These are phyloP conservation scores for Sturmia bella DNA, from an alignment of 2,888 invertebrate species.

Conservation along the genomic window DNA sequence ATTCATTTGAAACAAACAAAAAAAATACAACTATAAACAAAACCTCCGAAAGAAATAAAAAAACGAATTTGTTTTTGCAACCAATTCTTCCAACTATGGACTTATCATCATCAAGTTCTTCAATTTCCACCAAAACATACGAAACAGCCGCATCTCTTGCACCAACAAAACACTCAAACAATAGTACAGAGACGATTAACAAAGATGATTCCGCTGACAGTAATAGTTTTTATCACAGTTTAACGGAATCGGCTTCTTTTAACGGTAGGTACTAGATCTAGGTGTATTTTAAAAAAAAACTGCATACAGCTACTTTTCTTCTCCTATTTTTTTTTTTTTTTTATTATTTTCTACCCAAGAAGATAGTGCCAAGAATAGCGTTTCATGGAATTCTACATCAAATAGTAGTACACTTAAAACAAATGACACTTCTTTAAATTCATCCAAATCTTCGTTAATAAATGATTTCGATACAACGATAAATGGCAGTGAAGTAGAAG, in stretches of 20 bases:
- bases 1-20: slow-evolving; percentile 29
- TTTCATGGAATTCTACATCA: slow-evolving; percentile 56
- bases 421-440: slow-evolving; percentile 66
- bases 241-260: slow-evolving; percentile 75
- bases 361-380: slow-evolving; percentile 77
- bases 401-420: slow-evolving; percentile 52
- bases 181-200: slow-evolving; percentile 52
- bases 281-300: neutral
- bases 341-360: slow-evolving; percentile 38
- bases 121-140: slow-evolving; percentile 70
- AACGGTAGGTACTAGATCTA: slow-evolving; percentile 73
- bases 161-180: slow-evolving; percentile 7
- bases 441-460: slow-evolving; percentile 68
- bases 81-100: slow-evolving; percentile 72
- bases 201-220: slow-evolving; percentile 66
- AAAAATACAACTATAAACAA: slow-evolving; percentile 34
- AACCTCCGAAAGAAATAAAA: slow-evolving; percentile 63
- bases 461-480: slow-evolving; percentile 73
- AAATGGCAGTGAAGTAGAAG: slow-evolving; percentile 70
- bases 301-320: neutral
- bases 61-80: slow-evolving; percentile 71
- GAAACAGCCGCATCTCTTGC: slow-evolving; percentile 57
- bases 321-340: slow-evolving; percentile 6
- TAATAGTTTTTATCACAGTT: slow-evolving; percentile 77
- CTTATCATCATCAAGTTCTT: slow-evolving; percentile 68